A percentile compares a stretch with the other conserved stretches of the same genome.
Evolutionary conservation across 2,797 vertebrate species (phyloP).

Genomic region (Anguilla marmorata): DNA sequence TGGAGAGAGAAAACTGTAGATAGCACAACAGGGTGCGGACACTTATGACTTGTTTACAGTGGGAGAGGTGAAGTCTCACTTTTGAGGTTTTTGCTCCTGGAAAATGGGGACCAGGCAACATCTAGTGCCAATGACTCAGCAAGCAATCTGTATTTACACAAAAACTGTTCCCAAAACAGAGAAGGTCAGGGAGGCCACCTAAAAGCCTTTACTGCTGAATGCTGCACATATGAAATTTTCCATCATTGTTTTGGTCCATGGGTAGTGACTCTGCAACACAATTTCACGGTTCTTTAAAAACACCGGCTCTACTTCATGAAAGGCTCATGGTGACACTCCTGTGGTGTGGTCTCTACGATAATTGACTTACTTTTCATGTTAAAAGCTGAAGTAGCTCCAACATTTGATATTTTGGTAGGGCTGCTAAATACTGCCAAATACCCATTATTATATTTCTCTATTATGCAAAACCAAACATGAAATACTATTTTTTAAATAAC

Average conservation of each 20-base stretch:
- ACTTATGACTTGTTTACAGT: neutral
- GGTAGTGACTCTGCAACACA: neutral
- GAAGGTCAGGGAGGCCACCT: neutral
- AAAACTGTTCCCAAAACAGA: neutral
- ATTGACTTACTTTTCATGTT: neutral
- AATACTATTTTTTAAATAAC: too few relatives aligned
- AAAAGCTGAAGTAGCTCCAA: neutral
- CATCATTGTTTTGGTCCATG: neutral
- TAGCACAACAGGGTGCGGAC: neutral
- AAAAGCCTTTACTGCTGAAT: neutral
- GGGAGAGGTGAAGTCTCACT: neutral
- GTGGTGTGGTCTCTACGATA: neutral
- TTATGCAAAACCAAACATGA: neutral
- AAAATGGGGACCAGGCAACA: neutral
- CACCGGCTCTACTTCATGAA: neutral
- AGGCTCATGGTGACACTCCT: neutral
- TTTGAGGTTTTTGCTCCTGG: neutral
- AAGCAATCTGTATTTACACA: neutral
- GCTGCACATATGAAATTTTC: neutral
- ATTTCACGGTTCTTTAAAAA: neutral
- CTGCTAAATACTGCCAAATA: neutral
- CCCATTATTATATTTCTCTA: neutral
- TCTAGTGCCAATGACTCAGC: neutral
- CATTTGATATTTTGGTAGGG: neutral
- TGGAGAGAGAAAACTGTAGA: neutral